Evolutionary conservation across 1,140 invertebrate genomes (phyloP).

Genomic region (Eumaeus atala): DNA sequence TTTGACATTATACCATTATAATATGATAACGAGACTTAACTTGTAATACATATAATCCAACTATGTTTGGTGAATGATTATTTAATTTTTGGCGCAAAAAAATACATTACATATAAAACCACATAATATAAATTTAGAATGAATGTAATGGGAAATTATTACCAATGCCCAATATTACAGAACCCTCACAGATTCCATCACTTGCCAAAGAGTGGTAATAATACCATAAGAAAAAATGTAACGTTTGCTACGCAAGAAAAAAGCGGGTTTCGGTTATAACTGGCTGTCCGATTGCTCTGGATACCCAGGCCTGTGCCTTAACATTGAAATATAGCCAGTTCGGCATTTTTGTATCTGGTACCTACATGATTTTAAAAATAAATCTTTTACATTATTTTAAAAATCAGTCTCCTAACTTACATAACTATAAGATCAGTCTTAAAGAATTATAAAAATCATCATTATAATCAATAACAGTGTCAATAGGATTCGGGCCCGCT

Average conservation of each 20-base stretch:
- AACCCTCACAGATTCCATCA: not conserved
- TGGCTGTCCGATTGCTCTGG: slow-evolving; percentile 11
- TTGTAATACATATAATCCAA: too few relatives aligned
- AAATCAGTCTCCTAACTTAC: not conserved
- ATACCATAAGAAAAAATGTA: slow-evolving; percentile 11
- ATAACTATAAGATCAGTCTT: not conserved
- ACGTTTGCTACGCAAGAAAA: slow-evolving; percentile 10
- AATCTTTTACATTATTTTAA: not conserved
- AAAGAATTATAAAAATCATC: slow-evolving; percentile 2
- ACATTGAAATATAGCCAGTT: too few relatives aligned
- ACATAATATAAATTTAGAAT: too few relatives aligned
- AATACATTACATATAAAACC: too few relatives aligned
- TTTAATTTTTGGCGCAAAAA: too few relatives aligned
- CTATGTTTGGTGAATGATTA: too few relatives aligned
- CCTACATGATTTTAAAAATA: not conserved
- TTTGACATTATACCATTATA: too few relatives aligned
- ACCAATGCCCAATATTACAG: not conserved
- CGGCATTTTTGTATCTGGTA: slow-evolving; percentile 15
- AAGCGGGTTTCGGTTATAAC: slow-evolving; percentile 2
- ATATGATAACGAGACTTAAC: too few relatives aligned
- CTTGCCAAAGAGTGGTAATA: slow-evolving; percentile 1
- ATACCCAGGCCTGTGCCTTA: slow-evolving; percentile 11
- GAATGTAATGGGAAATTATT: too few relatives aligned
- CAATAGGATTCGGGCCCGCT: too few relatives aligned
- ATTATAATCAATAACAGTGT: not conserved